A percentile compares a stretch with the other conserved stretches of the same genome.
Conservation (phyloP, 2,113 vertebrate species). For the Recurvirostra avosetta region DNA sequence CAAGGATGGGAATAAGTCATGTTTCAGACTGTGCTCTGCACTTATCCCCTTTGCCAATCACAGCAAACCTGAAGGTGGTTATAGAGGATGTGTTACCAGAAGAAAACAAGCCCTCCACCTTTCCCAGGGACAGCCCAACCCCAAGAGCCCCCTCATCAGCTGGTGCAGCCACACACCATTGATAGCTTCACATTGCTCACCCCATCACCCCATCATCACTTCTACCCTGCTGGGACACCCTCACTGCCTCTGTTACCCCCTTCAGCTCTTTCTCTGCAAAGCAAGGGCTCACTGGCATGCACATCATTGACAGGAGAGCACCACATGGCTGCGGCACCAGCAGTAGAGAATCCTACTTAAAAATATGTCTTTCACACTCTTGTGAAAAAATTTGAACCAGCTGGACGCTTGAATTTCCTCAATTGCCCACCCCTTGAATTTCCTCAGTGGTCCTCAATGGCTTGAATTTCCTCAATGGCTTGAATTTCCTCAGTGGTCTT, state of each 20-base stretch:
- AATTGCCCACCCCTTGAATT: background rate
- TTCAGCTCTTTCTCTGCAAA: background rate
- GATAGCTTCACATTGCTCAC: background rate
- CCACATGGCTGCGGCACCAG: fast-evolving
- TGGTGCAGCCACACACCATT: background rate
- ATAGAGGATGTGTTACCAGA: background rate
- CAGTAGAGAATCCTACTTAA: background rate
- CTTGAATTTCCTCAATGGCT: background rate
- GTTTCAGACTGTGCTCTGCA: background rate
- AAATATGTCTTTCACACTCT: background rate
- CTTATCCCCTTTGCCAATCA: background rate
- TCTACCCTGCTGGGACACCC: background rate
- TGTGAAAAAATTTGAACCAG: background rate
- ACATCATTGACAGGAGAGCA: background rate
- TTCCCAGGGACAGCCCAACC: background rate
- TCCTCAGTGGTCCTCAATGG: background rate
- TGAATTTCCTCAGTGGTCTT: background rate
- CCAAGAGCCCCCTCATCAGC: background rate
- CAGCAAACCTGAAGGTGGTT: background rate
- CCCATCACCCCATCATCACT: too few relatives aligned
- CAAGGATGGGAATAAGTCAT: background rate
- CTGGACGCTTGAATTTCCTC: background rate
- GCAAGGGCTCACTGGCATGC: fast-evolving
- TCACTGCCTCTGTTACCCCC: background rate
- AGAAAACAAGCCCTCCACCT: background rate